phyloP scores from a whole-genome alignment of 1,140 invertebrate species.

The Rhynchophorus ferrugineus region DNA sequence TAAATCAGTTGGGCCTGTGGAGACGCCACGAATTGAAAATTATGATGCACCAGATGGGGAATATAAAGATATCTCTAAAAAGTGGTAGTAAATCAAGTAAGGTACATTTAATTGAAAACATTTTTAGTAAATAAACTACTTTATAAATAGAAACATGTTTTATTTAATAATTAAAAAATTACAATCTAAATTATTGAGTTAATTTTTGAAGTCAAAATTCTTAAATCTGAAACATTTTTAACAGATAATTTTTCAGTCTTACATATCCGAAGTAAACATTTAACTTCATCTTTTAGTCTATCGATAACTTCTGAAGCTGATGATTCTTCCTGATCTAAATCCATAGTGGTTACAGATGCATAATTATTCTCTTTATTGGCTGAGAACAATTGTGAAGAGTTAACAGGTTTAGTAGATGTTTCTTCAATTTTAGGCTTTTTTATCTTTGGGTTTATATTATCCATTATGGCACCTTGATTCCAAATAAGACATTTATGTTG shows the following conservation, averaged over 20 bases:
- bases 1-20: conserved; percentile 56
- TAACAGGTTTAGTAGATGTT: background rate
- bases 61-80: conserved; percentile 71
- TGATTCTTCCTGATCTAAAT: conserved; percentile 1
- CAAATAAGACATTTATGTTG: conserved; percentile 9
- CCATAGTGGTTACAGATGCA: background rate
- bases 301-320: conserved; percentile 5
- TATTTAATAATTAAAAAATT: conserved; percentile 1
- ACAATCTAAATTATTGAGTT: conserved; percentile 3
- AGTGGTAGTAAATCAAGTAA: conserved; percentile 52
- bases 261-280: conserved; percentile 8
- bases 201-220: conserved; percentile 12
- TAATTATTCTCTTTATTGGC: background rate
- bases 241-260: conserved; percentile 11
- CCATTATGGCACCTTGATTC: background rate
- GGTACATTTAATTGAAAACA: background rate
- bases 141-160: background rate
- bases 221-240: conserved; percentile 10
- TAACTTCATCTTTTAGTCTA: conserved; percentile 12
- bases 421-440: conserved; percentile 9
- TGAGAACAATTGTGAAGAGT: background rate
- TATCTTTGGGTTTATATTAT: background rate
- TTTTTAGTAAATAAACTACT: background rate
- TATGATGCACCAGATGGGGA: conserved; percentile 78
- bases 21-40: conserved; percentile 69